Percentiles rank a stretch among this genome's conserved stretches.
These are phyloP conservation scores for Cranoglanis bouderius DNA, from an alignment of 2,113 vertebrate genomes.

Conservation along the genomic window DNA sequence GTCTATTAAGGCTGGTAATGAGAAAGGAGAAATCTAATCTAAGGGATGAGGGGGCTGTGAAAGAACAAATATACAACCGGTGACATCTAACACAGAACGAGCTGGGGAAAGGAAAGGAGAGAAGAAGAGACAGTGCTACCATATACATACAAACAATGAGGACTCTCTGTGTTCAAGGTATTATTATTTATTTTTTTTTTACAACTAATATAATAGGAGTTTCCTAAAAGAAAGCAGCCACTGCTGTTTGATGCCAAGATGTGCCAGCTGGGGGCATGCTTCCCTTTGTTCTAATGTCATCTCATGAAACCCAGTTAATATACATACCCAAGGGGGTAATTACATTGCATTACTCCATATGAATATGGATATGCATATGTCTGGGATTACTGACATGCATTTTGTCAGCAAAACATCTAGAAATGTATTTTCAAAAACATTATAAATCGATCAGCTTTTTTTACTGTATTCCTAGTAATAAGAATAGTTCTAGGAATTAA, in stretches of 20 bases:
- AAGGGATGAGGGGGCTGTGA: conserved; percentile 75
- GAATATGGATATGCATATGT: conserved; percentile 43
- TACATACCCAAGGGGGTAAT: conserved; percentile 24
- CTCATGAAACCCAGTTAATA: background rate
- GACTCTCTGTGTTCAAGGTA: background rate
- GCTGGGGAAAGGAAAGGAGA: background rate
- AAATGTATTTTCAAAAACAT: background rate
- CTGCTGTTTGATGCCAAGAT: conserved; percentile 23
- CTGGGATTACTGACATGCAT: background rate
- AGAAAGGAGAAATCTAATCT: conserved; percentile 91
- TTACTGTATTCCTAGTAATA: background rate
- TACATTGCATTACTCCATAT: conserved; percentile 14
- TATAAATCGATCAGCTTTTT: too few species aligned
- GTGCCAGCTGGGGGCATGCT: conserved; percentile 49
- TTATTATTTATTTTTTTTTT: conserved; percentile 3
- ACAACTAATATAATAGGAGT: conserved; percentile 6
- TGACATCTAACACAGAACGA: conserved; percentile 42
- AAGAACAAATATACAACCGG: conserved; percentile 76
- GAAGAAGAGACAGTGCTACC: background rate
- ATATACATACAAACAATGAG: conserved; percentile 17
- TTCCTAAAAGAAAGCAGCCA: background rate
- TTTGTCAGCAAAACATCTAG: background rate
- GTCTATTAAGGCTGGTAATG: conserved; percentile 91
- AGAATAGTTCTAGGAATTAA: background rate
- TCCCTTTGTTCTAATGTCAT: conserved; percentile 29